A percentile compares a stretch with the other conserved stretches of the same genome.
These are phyloP conservation scores for Cinara cedri DNA, from an alignment of 2,888 invertebrate genomes.

Conservation along the genomic window DNA sequence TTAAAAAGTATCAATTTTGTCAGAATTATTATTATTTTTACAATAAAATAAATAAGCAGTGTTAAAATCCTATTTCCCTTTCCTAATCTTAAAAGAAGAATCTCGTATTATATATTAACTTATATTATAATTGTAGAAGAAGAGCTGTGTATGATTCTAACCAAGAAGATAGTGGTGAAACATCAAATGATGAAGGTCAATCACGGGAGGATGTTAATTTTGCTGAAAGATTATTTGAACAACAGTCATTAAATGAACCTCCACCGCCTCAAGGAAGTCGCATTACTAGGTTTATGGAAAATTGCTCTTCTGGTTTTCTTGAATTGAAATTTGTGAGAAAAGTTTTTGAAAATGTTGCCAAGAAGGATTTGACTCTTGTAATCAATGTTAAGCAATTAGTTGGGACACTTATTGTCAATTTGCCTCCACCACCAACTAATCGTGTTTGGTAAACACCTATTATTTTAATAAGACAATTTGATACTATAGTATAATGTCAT, in stretches of 20 bases:
- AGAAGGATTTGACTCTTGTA: constrained; percentile 82
- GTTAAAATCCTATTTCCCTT: no score
- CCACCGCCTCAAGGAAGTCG: constrained; percentile 60
- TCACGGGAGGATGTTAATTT: constrained; percentile 48
- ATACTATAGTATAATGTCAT: no score
- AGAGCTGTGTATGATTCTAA: constrained; percentile 49
- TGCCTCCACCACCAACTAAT: constrained; percentile 89
- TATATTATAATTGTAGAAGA: constrained; percentile 17
- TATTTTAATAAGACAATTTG: not conserved
- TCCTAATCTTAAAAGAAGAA: no score
- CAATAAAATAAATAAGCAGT: no score
- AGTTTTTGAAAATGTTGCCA: constrained; percentile 88
- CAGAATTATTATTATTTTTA: no score
- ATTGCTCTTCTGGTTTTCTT: constrained; percentile 63
- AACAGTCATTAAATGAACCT: constrained; percentile 64
- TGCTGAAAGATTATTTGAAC: constrained; percentile 59
- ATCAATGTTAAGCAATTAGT: constrained; percentile 81
- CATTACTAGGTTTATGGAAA: constrained; percentile 65
- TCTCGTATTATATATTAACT: no score
- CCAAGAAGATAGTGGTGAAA: constrained; percentile 62
- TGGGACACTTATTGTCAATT: constrained; percentile 81
- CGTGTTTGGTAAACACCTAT: constrained; percentile 73
- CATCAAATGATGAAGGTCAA: constrained; percentile 60
- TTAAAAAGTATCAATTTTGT: no score
- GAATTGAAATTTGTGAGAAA: constrained; percentile 85